Evolutionary conservation across 2,113 vertebrate genomes (phyloP).

Genomic region (Neogobius melanostomus): DNA sequence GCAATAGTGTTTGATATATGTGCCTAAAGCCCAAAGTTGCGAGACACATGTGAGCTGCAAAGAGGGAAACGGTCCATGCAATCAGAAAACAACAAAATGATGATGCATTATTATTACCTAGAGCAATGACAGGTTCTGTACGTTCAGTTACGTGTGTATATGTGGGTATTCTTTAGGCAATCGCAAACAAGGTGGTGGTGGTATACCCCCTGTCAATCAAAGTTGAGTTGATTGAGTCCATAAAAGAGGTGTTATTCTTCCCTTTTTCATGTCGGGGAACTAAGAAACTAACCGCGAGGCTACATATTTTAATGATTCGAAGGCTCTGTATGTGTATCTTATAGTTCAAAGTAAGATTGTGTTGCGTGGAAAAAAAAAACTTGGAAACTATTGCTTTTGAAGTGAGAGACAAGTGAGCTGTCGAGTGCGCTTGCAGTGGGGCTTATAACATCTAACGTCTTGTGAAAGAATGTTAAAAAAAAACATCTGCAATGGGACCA

Average conservation of each 20-base stretch:
- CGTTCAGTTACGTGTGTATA: too few species aligned
- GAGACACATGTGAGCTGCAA: too few species aligned
- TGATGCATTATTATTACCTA: too few species aligned
- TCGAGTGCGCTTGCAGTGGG: neutral
- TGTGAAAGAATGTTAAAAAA: neutral
- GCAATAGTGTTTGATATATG: too few species aligned
- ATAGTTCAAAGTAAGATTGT: neutral
- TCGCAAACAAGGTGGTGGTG: neutral
- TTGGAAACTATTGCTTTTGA: conserved; percentile 1
- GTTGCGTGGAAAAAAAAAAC: neutral
- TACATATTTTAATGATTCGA: too few species aligned
- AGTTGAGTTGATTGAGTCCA: neutral
- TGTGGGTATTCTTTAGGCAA: too few species aligned
- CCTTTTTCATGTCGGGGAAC: neutral
- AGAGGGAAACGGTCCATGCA: too few species aligned
- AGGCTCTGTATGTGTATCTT: neutral
- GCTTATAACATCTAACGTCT: neutral
- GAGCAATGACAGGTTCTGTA: too few species aligned
- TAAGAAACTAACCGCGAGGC: neutral
- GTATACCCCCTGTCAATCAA: neutral
- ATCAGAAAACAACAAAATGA: too few species aligned
- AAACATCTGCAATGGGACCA: neutral
- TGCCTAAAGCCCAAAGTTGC: too few species aligned
- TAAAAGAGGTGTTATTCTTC: neutral
- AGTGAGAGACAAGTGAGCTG: neutral